Base-by-base conservation (phyloP, 2,888 invertebrate genomes). In the Drosophila peninsularis region DNA sequence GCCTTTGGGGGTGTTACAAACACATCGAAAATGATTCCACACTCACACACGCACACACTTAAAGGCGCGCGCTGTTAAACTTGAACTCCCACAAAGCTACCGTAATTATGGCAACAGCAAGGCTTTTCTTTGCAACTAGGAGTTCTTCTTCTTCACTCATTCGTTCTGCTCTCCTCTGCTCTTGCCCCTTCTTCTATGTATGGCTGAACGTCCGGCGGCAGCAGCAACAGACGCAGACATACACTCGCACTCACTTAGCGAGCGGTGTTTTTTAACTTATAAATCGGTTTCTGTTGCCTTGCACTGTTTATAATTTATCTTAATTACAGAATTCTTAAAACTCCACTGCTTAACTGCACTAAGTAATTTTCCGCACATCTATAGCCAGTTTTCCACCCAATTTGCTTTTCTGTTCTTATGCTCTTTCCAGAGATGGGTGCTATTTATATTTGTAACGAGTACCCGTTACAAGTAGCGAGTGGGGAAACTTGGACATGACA, bases 51-150 rank as follows among this genome's bases (percentile, higher is more conserved):
- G 17, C 27, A 45, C 52, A 61, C 52, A 61, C 37, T 58, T 39
- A 64, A 32, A 62, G 42, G 62, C 73, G 65, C 78, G 69, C 81
- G 36, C 65, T 68, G 65, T 62, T 72, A 81, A 85, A 82, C 88
- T 81, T 81, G 88, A 88, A 83, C 88, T 83, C 83, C 88, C 83
- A 83, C 83, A 74, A 83, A 83, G 83, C 74, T 74, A 79, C 70
- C 55, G 85, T 87, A 82, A 82, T 87, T 86, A 82, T 78, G 80
- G 74, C 77, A 70, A 66, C 65, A 75, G 69, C 62, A 67, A 78
- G 75, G 75, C 68, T 75, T 75, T 79, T 70, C 73, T 67, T 73
- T 56, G 74, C 69, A 65, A 53, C 70, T 63, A 69, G 63, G 52
- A 68, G 55, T 55, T 44, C 74, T 71, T 54, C 80, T 68, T 41